Evolutionary conservation across 2,888 invertebrate species (phyloP).

Genomic region (Hirtodrosophila trivittata): DNA sequence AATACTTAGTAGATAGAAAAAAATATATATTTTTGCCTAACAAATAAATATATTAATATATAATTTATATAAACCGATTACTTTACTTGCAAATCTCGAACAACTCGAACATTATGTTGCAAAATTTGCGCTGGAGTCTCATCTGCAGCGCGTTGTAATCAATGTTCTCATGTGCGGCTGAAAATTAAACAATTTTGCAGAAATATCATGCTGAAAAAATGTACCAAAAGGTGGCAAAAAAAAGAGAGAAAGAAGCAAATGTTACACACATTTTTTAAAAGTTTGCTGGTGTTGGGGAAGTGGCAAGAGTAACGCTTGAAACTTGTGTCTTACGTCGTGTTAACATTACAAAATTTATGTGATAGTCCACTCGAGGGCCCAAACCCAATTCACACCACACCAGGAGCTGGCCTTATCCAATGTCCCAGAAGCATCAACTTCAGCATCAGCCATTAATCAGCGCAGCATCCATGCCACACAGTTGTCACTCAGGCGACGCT

Average conservation of each 20-base stretch:
- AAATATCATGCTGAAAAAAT: conserved; percentile 15
- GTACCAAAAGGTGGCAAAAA: conserved; percentile 7
- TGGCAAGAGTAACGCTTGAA: conserved; percentile 29
- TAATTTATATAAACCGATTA: background rate
- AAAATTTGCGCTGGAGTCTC: conserved; percentile 6
- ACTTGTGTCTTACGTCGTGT: conserved; percentile 76
- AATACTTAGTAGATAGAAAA: too few relatives aligned
- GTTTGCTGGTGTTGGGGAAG: background rate
- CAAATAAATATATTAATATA: too few relatives aligned
- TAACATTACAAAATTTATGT: conserved; percentile 81
- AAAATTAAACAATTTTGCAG: conserved; percentile 50
- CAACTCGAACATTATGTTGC: conserved; percentile 13
- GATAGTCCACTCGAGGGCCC: conserved; percentile 27
- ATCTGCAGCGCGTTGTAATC: conserved; percentile 55
- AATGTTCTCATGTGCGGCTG: conserved; percentile 59
- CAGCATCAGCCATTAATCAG: conserved; percentile 78
- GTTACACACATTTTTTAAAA: conserved; percentile 18
- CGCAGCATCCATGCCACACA: conserved; percentile 63
- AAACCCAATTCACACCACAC: conserved; percentile 8
- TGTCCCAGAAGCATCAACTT: conserved; percentile 1
- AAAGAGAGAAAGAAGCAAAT: background rate
- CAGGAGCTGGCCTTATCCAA: conserved; percentile 35
- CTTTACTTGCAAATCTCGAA: conserved; percentile 21
- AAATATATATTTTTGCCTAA: too few relatives aligned
- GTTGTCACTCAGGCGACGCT: conserved; percentile 75